Base-by-base conservation (phyloP, 2,113 vertebrate genomes). In the Charina bottae region DNA sequence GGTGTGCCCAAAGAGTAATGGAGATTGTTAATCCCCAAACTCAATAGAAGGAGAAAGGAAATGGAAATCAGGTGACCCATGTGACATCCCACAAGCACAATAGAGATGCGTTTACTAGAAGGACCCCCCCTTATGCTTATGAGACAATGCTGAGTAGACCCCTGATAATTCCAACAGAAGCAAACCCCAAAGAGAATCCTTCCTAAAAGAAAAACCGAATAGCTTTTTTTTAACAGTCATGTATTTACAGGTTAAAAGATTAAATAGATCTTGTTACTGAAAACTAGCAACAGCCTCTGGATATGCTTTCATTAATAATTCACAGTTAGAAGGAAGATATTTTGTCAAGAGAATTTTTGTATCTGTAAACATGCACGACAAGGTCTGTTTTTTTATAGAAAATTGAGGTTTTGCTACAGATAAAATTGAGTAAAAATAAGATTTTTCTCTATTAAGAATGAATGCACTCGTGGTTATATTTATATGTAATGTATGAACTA, bases 401-500 rank as follows among this genome's bases (percentile, higher is more conserved):
- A 95, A 42, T 84, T 21, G 95, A 95, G 92, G 94, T 97, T 96
- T 96, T 97, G 96, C 95, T 95, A 92, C 2, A 49, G 83, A 95
- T 95, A 90, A 90, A 94, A 95, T 92, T 97, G 97, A 96, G 96
- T 96, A 89, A 96, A 96, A 92, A 89, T 59, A 96, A 96, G 96
- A 92, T 91, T 93, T 54, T 96, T 54, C 46, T 54, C 42, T 15
- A 96, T 83, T 68, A 90, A 92, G 85, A 89, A 95, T 94, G 95
- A 93, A 87, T 54, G 88, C 87, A 95, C 68, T 90, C 89, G 89
- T 12, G 23, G 92, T 95, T 89, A 78, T 93, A 88, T 15, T 87
- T 96, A 97, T 97, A 97, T 97, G 96, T 97, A 97, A 94, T 97
- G 96, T 92, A 95, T 96, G 96, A 97, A 96, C 94, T 95, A 90